phyloP scores from a whole-genome alignment of 1,140 invertebrate species.

The Drosophila nigromelanica region DNA sequence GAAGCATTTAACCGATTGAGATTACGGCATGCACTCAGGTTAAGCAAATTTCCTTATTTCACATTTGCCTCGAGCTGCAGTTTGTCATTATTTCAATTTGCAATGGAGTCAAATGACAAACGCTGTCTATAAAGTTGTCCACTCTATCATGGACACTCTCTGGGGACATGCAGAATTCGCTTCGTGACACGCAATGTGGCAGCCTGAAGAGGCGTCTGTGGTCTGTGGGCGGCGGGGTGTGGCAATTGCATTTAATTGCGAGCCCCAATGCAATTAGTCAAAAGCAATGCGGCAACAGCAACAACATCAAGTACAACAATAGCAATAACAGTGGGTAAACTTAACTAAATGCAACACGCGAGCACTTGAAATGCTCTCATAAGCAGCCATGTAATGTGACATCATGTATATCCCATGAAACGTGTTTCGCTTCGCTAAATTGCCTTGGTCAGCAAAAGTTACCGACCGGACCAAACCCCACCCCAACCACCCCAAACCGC shows the following conservation, averaged over 20 bases:
- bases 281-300: constrained; percentile 44
- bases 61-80: constrained; percentile 11
- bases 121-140: constrained; percentile 50
- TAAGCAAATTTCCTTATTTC: constrained; percentile 29
- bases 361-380: constrained; percentile 40
- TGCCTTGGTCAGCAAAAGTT: constrained; percentile 37
- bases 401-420: constrained; percentile 26
- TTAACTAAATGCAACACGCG: constrained; percentile 46
- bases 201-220: background rate
- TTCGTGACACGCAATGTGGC: constrained; percentile 31
- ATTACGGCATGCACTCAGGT: constrained; percentile 21
- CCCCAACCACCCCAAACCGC: background rate
- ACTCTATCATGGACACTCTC: constrained; percentile 54
- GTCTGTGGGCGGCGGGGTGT: background rate
- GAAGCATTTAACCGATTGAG: background rate
- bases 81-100: constrained; percentile 54
- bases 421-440: constrained; percentile 10
- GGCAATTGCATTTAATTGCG: constrained; percentile 72
- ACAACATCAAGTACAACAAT: constrained; percentile 12
- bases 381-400: constrained; percentile 49
- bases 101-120: constrained; percentile 58
- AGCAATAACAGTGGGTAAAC: constrained; percentile 22
- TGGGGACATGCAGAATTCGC: constrained; percentile 24
- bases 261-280: constrained; percentile 70
- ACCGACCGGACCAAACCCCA: background rate